Base-by-base conservation (phyloP, 2,888 invertebrate genomes). In the Sericinus montela region DNA sequence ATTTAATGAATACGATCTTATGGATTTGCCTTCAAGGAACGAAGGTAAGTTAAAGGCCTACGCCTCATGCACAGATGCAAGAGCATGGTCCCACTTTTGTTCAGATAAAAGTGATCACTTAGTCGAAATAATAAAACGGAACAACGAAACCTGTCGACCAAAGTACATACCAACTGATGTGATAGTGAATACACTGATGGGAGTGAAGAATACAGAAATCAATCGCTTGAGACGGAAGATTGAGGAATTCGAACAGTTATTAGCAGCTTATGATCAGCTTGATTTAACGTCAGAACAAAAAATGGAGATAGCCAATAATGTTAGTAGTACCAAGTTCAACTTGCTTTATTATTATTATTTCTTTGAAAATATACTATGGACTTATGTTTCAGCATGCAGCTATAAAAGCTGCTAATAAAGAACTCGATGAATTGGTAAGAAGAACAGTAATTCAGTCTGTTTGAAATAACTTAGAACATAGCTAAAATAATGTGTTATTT, bases 31-130 rank as follows among this genome's bases (percentile, higher is more conserved):
- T 11, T 63, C 81, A 34, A 76, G 86, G 51, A 88, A 88, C 55
- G 91, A 91, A 59, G 89, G 90, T 28, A 90, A 91, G 58, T 59
- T 91, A 40, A 91, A 91, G 68, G 82, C 81, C 0, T 91, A 91
- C 58, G 68, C 80, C 43, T 91, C 91, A 19, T 90, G 90, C 43
- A 90, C 89, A 3, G 91, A 91, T 65, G 77, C 89, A 5, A 72
- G 91, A 49, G 90, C 91, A 1, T 91, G 91, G 91, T 89, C 90
- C 7, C 88, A 88, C 60, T 87, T 88, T 60, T 74, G 79, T 46
- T 83, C 91, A 34, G 90, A 91, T 48, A 84, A 91, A 58, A 81
- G 84, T 36, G 90, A 91, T 65, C 91, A 91, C 59, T 80, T 91
- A 54, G 75, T 91, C 16, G 91, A 91, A 44, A 65, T 90, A 47